phyloP scores from a whole-genome alignment of 2,888 invertebrate genomes.

The Belgica antarctica region DNA sequence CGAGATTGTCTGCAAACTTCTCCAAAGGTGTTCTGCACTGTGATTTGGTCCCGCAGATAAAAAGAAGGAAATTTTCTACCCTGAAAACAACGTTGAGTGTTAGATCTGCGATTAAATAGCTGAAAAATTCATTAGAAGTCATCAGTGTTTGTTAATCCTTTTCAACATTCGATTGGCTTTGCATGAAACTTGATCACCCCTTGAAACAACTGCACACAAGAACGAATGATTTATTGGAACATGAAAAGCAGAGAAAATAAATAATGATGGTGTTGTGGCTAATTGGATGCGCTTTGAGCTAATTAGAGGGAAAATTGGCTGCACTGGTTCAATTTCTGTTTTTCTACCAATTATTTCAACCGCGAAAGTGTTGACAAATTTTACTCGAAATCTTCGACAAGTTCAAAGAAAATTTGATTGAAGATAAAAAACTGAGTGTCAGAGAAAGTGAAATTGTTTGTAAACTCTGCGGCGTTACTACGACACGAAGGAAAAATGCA shows the following conservation, averaged over 20 bases:
- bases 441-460: background rate
- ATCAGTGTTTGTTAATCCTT: background rate
- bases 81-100: background rate
- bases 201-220: background rate
- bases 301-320: slow-evolving; percentile 16
- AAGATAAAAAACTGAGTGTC: background rate
- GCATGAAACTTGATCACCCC: background rate
- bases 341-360: background rate
- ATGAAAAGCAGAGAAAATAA: background rate
- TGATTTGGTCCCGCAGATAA: background rate
- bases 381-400: background rate
- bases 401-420: background rate
- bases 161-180: background rate
- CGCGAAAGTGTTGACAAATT: background rate
- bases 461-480: slow-evolving; percentile 2
- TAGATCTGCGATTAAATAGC: background rate
- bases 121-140: background rate
- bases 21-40: background rate
- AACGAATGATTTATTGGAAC: slow-evolving; percentile 9
- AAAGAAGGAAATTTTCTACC: no score
- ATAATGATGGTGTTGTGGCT: slow-evolving; percentile 22
- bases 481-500: background rate
- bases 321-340: background rate
- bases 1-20: background rate
- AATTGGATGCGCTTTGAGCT: slow-evolving; percentile 21